Base-by-base conservation (phyloP, 1,140 invertebrate species). In the Calephelis nemesis region DNA sequence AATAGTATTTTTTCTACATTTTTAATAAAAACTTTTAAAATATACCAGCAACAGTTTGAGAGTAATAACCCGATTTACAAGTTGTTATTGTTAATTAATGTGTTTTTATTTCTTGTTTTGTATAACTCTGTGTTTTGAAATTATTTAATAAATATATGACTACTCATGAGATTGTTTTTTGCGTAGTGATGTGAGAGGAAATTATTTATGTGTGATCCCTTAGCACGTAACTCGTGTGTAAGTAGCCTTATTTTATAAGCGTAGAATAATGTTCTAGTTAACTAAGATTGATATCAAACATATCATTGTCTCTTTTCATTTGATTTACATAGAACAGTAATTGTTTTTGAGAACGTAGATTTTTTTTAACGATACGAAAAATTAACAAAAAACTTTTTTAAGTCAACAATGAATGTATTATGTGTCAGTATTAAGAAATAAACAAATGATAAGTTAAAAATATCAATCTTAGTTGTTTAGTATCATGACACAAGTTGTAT, bases 141-240 rank as follows among this genome's bases (percentile, higher is more conserved):
- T 80, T 80, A 79, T 83, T 79, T 77, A 75, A 75, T 70, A 76
- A 76, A 70, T 69, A 67, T 73, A 65, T 74, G 74, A 80, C 73
- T 70, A 82, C 80, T 79, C 75, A 81, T 81, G 86, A 88, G 85
- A 88, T 88, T 90, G 84, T 87, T 86, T 87, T 86, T 83, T 79
- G 74, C 76, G 74, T 82, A 79, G 63, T 71, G 73, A 78, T 76
- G 78, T 84, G 80, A 80, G 79, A 77, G 77, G 75, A 87, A 82
- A 85, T 88, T 87, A 91, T 88, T 91, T 91, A 91, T 90, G 86
- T 91, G 87, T 91, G 87, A 91, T 87, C 85, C 84, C 75, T 79
- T 87, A 88, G 85, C 75, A 76, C 76, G 68, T 87, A 82, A 71
- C 66, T 74, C 65, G 68, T 81, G 77, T 87, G 70, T 84, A 83